Evolutionary conservation across 2,888 invertebrate species (phyloP).

Genomic region (Tinea trinotella): DNA sequence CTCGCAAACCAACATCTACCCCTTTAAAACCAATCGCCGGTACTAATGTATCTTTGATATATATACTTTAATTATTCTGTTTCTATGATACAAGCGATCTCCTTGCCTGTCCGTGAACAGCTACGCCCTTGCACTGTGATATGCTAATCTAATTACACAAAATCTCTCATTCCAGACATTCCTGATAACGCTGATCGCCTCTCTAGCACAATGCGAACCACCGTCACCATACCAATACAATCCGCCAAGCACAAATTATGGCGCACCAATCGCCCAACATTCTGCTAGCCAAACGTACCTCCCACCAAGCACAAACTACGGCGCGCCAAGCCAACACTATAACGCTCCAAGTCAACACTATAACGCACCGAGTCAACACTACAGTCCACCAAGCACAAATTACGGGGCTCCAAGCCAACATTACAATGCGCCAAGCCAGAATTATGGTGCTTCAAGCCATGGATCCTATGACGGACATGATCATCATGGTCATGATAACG

Average conservation of each 20-base stretch:
- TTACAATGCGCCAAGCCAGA: constrained; percentile 35
- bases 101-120: no score
- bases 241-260: constrained; percentile 44
- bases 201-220: constrained; percentile 42
- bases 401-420: constrained; percentile 41
- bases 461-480: constrained; percentile 25
- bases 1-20: no score
- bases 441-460: constrained; percentile 39
- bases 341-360: constrained; percentile 34
- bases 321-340: constrained; percentile 37
- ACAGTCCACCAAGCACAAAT: constrained; percentile 35
- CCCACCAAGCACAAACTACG: constrained; percentile 37
- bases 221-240: constrained; percentile 44
- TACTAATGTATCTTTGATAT: no score
- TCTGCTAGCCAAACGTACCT: constrained; percentile 26
- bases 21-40: no score
- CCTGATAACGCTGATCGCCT: constrained; percentile 32
- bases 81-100: no score
- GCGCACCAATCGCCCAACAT: constrained; percentile 39
- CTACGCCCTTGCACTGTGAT: no score
- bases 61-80: no score
- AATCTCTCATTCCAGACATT: constrained; percentile 34
- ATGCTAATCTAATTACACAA: no score
- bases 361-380: constrained; percentile 21
- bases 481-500: constrained; percentile 51